Evolutionary conservation across 2,113 vertebrate species (phyloP).

Genomic region (Podilymbus podiceps): DNA sequence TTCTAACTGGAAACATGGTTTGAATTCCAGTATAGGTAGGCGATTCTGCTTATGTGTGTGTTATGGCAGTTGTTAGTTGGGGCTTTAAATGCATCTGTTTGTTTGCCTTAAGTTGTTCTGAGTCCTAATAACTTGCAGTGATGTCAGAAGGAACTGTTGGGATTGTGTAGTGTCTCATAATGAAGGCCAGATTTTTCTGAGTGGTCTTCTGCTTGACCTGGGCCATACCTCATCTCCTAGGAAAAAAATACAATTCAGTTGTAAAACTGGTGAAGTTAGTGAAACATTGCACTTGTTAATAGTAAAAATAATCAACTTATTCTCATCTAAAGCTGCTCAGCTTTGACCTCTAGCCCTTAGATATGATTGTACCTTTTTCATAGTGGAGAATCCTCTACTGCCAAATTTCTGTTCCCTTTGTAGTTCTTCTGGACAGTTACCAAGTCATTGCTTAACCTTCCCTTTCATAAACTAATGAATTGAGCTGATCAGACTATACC

Average conservation of each 20-base stretch:
- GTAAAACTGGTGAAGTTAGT: background rate
- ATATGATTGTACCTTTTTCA: background rate
- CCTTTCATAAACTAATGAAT: background rate
- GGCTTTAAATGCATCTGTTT: background rate
- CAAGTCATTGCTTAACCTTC: slow-evolving; percentile 25
- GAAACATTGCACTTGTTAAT: background rate
- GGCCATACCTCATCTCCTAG: background rate
- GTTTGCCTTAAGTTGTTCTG: background rate
- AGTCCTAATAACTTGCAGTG: background rate
- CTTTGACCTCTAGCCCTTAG: background rate
- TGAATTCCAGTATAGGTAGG: background rate
- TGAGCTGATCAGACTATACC: background rate
- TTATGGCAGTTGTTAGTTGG: background rate
- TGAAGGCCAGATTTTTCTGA: background rate
- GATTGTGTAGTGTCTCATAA: background rate
- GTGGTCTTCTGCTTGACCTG: background rate
- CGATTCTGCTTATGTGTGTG: background rate
- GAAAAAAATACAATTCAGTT: background rate
- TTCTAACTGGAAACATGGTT: background rate
- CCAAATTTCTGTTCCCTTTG: background rate
- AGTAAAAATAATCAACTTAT: background rate
- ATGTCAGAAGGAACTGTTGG: background rate
- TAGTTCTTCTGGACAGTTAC: background rate
- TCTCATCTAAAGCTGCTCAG: background rate
- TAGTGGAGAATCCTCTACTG: background rate